These are phyloP conservation scores for Portunus trituberculatus DNA, from an alignment of 1,140 invertebrate genomes.

Conservation along the genomic window DNA sequence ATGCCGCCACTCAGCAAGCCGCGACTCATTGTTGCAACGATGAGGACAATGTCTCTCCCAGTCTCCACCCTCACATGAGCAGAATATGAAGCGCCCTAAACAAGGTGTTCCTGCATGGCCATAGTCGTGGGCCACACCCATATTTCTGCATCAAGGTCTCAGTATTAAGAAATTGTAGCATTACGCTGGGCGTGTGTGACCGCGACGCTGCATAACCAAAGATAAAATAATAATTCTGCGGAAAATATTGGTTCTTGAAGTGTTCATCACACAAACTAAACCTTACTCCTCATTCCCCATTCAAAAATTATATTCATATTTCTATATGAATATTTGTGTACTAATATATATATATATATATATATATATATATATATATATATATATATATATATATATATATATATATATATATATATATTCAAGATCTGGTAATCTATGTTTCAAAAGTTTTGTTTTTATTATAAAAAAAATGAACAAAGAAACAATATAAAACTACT, in stretches of 20 bases:
- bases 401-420: constrained; percentile 69
- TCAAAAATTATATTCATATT: background rate
- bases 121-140: background rate
- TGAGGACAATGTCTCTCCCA: background rate
- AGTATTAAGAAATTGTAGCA: constrained; percentile 15
- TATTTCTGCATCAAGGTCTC: background rate
- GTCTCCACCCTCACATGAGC: background rate
- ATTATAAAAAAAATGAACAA: background rate
- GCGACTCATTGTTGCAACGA: background rate
- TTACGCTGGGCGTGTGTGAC: background rate
- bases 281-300: background rate
- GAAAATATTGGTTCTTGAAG: background rate
- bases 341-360: constrained; percentile 60
- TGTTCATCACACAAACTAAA: background rate
- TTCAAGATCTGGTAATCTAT: background rate
- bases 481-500: background rate
- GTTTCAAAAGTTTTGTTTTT: background rate
- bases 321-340: constrained; percentile 58
- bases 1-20: background rate
- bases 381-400: constrained; percentile 66
- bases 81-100: background rate
- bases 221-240: background rate
- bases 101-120: background rate
- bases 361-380: constrained; percentile 63
- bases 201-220: background rate